phyloP scores from a whole-genome alignment of 2,797 vertebrate species.

The Sandelia bainsii region DNA sequence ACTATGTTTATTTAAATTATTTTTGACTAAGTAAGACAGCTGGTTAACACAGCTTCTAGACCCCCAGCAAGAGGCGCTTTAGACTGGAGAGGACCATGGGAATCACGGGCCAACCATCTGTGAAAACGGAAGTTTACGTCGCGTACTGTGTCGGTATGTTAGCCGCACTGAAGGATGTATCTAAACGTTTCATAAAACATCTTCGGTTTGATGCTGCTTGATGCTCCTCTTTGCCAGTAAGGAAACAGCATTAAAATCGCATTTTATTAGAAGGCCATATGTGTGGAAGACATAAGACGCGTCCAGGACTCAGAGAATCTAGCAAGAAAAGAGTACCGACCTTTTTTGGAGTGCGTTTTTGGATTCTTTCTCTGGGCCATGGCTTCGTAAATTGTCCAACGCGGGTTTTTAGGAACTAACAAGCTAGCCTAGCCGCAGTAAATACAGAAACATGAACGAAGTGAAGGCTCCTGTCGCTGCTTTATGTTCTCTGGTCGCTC shows the following conservation, averaged over 20 bases:
- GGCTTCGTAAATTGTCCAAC: not conserved
- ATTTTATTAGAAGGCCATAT: rapidly evolving
- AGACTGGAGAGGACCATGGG: not conserved
- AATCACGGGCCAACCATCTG: rapidly evolving
- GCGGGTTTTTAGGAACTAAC: not conserved
- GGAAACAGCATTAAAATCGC: rapidly evolving
- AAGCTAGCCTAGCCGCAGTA: not conserved
- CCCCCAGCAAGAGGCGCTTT: not conserved
- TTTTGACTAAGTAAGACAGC: rapidly evolving
- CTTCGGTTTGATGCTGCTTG: rapidly evolving
- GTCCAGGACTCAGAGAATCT: not conserved
- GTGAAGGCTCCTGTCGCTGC: rapidly evolving
- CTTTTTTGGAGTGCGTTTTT: constrained; percentile 60
- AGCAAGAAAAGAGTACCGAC: constrained; percentile 45
- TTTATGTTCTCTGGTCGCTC: not conserved
- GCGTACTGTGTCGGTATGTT: rapidly evolving
- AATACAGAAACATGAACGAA: not conserved
- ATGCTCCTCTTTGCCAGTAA: rapidly evolving
- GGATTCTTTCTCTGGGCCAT: constrained; percentile 71
- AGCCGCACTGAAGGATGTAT: not conserved
- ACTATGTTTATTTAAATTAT: rapidly evolving
- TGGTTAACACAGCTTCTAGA: not conserved
- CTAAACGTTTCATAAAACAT: rapidly evolving
- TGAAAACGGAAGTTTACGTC: rapidly evolving
- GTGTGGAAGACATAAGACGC: not conserved